Conservation (phyloP, 2,113 vertebrate genomes). For the Microcebus tavaratra region DNA sequence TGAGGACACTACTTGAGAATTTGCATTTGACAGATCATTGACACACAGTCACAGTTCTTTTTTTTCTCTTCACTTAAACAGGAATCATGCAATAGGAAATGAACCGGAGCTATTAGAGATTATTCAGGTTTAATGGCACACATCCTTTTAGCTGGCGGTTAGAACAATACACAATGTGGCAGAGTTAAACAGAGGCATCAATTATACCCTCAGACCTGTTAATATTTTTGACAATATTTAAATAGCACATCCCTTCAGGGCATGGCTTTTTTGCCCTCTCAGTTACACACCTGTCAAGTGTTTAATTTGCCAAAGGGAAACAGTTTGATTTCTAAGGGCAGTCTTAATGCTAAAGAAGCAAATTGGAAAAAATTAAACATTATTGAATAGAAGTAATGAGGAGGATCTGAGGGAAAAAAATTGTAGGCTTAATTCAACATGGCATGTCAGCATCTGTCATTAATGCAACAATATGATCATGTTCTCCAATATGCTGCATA, state of each 20-base stretch:
- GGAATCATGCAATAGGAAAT: slow-evolving; percentile 61
- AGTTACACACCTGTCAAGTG: slow-evolving; percentile 80
- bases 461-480: slow-evolving; percentile 61
- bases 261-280: slow-evolving; percentile 74
- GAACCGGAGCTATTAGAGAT: slow-evolving; percentile 66
- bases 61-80: slow-evolving; percentile 60
- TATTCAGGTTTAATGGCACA: slow-evolving; percentile 78
- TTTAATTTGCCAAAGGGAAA: slow-evolving; percentile 80
- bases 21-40: slow-evolving; percentile 75
- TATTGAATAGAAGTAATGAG: slow-evolving; percentile 71
- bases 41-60: slow-evolving; percentile 66
- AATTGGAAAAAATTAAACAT: slow-evolving; percentile 73
- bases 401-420: slow-evolving; percentile 54
- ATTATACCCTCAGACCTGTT: slow-evolving; percentile 78
- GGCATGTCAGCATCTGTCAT: slow-evolving; percentile 69
- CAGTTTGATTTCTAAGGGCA: slow-evolving; percentile 75
- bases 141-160: slow-evolving; percentile 70
- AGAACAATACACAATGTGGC: slow-evolving; percentile 77
- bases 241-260: slow-evolving; percentile 78
- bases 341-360: slow-evolving; percentile 70
- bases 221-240: slow-evolving; percentile 82
- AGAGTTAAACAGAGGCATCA: slow-evolving; percentile 79
- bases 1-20: slow-evolving; percentile 67
- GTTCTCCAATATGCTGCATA: not conserved
- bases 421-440: slow-evolving; percentile 67